Conservation (phyloP, 1,140 invertebrate genomes). For the Drosophila lowei region DNA sequence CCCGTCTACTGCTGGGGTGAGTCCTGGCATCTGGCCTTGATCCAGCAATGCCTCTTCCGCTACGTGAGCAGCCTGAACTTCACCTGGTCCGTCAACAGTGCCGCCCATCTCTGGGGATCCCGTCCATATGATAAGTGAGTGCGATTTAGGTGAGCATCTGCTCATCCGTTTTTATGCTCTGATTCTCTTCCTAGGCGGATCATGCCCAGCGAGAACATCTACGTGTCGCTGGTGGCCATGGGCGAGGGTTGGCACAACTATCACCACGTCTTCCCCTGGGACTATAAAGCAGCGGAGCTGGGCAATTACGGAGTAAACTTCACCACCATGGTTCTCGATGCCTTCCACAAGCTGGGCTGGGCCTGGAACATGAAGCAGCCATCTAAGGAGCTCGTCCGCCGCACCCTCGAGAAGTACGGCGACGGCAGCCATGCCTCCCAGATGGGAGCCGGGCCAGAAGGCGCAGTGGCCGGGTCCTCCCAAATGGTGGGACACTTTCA, state of each 20-base stretch:
- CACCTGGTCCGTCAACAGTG: constrained; percentile 94
- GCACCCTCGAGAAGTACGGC: constrained; percentile 85
- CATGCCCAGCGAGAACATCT: constrained; percentile 86
- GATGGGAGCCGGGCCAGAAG: constrained; percentile 7
- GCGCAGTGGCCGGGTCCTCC: constrained; percentile 13
- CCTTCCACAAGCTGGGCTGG: constrained; percentile 90
- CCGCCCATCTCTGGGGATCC: constrained; percentile 80
- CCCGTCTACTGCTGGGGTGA: constrained; percentile 91
- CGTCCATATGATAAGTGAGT: constrained; percentile 83
- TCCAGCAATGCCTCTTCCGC: constrained; percentile 87
- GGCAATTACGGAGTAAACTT: constrained; percentile 83
- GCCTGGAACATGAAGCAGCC: constrained; percentile 90
- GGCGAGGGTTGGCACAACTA: constrained; percentile 96
- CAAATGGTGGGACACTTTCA: constrained; percentile 64
- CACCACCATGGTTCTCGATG: constrained; percentile 87
- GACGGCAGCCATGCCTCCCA: constrained; percentile 85
- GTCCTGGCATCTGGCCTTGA: constrained; percentile 85
- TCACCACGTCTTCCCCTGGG: constrained; percentile 95
- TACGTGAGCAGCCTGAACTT: constrained; percentile 91
- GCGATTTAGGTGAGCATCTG: neutral
- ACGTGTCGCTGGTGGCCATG: constrained; percentile 85
- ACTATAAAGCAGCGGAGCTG: constrained; percentile 88
- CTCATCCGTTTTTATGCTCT: too few species aligned
- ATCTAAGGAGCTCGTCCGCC: constrained; percentile 85
- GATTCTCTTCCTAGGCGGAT: constrained; percentile 84